A percentile compares a stretch with the other conserved stretches of the same genome.
Conservation (phyloP, 53 echinoderm and acorn worm species). For the Mesocentrotus franciscanus region DNA sequence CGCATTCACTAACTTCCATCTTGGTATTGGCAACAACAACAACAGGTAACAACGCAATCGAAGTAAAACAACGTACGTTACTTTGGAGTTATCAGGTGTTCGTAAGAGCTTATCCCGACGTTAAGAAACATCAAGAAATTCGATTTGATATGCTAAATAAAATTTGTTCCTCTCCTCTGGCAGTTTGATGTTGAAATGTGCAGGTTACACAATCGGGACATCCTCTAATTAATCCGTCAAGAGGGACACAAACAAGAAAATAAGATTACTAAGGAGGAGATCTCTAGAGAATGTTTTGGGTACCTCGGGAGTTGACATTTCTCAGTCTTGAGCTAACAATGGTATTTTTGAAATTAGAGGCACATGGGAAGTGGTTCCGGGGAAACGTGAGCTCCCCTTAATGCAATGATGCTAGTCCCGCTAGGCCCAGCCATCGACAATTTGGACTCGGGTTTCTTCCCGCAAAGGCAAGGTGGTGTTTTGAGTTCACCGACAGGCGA, state of each 20-base stretch:
- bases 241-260: slow-evolving; percentile 1
- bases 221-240: slow-evolving; percentile 5
- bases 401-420: slow-evolving; percentile 59
- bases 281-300: slow-evolving; percentile 27
- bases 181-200: not conserved
- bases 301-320: slow-evolving; percentile 49
- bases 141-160: not conserved
- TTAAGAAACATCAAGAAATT: not conserved
- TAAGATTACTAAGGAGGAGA: not conserved
- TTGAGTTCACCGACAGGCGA: not conserved
- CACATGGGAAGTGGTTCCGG: not conserved
- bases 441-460: slow-evolving; percentile 60
- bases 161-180: not conserved
- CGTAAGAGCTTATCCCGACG: not conserved
- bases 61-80: not conserved
- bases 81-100: not conserved
- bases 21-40: too few relatives aligned
- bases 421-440: slow-evolving; percentile 38
- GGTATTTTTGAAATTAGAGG: slow-evolving; percentile 20
- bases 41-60: too few relatives aligned
- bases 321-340: slow-evolving; percentile 44
- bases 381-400: slow-evolving; percentile 46
- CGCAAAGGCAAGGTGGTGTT: not conserved
- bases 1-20: too few relatives aligned
- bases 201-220: slow-evolving; percentile 16